phyloP scores from a whole-genome alignment of 2,888 invertebrate genomes.

The Sesia bembeciformis region DNA sequence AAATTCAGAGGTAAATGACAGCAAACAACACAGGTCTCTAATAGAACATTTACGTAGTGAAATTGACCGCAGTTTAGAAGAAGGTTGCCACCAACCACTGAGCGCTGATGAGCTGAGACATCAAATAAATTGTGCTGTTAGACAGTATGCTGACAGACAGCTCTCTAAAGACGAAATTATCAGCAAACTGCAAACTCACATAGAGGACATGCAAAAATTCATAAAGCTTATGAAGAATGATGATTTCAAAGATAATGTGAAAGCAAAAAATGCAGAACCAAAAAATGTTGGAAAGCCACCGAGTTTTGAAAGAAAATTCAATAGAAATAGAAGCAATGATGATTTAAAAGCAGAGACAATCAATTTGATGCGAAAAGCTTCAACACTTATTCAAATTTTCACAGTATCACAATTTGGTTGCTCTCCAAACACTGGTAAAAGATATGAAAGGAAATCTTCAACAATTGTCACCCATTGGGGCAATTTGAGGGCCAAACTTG shows the following conservation, averaged over 20 bases:
- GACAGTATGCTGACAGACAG: constrained; percentile 93
- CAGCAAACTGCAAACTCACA: constrained; percentile 95
- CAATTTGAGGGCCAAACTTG: constrained; percentile 93
- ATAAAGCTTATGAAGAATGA: constrained; percentile 95
- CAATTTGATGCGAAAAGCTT: constrained; percentile 89
- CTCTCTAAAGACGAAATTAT: constrained; percentile 98
- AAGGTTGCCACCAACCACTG: constrained; percentile 80
- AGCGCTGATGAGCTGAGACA: constrained; percentile 88
- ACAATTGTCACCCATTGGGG: constrained; percentile 95
- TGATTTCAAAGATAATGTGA: constrained; percentile 50
- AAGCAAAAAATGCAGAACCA: constrained; percentile 24
- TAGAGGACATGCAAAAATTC: constrained; percentile 97
- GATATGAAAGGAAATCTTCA: constrained; percentile 88
- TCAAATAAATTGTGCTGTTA: constrained; percentile 92
- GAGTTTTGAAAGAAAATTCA: constrained; percentile 49
- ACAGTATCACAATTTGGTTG: constrained; percentile 95
- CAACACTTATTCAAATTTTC: constrained; percentile 93
- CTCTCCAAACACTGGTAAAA: constrained; percentile 80
- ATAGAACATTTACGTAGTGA: constrained; percentile 90
- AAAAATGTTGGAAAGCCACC: constrained; percentile 39
- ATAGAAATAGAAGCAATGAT: constrained; percentile 48
- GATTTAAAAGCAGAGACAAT: constrained; percentile 75
- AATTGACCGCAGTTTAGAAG: constrained; percentile 89
- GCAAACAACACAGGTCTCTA: constrained; percentile 92
- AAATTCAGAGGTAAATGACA: constrained; percentile 80